Base-by-base conservation (phyloP, 2,797 vertebrate genomes). In the Lacerta agilis region DNA sequence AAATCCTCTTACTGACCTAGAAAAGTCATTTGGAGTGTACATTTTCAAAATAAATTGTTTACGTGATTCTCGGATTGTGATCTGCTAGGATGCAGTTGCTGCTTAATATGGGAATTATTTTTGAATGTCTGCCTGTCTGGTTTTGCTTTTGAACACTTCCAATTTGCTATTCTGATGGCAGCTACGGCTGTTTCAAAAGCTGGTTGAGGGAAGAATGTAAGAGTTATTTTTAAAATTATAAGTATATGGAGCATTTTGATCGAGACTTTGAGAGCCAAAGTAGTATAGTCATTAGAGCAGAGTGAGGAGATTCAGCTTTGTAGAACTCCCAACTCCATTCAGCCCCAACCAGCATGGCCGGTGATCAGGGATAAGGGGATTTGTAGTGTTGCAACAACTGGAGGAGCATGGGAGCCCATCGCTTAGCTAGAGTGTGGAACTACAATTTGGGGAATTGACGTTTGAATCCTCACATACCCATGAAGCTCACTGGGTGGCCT, bases 1-100 rank as follows among this genome's bases (percentile, higher is more conserved):
- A 69, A 79, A 69, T 75, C 17, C 36, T 77, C 64, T 45, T 87
- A 64, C 8, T 81, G 49, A 73, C 67, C 69, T 64, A 87, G 27
- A 87, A 87, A 75, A 87, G 55, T 81, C 69, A 87, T 81, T 61
- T 43, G 49, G 38, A 33, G 3, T 81, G 29, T 73, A 75, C 17
- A n/a, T 58, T 73, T 87, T 43, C 20, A 58, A 81, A 81, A 73
- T 8, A 73, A 72, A 75, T 33, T 69, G 29, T 67, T 67, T 73
- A n/a, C 27, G 55, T 43, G 55, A 81, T 87, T 73, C 25, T 87
- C 25, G 4, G n/a, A 87, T 80, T 86, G 17, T 61, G 49, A 61
- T 58, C 45, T 33, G 58, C 72, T 64, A 64, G 10, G 13, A 9
- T 45, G 18, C 10, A n/a, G 5, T 85, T 20, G 15, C 45, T 80